These are phyloP conservation scores for Drosophila eohydei DNA, from an alignment of 2,888 invertebrate genomes.

Conservation along the genomic window DNA sequence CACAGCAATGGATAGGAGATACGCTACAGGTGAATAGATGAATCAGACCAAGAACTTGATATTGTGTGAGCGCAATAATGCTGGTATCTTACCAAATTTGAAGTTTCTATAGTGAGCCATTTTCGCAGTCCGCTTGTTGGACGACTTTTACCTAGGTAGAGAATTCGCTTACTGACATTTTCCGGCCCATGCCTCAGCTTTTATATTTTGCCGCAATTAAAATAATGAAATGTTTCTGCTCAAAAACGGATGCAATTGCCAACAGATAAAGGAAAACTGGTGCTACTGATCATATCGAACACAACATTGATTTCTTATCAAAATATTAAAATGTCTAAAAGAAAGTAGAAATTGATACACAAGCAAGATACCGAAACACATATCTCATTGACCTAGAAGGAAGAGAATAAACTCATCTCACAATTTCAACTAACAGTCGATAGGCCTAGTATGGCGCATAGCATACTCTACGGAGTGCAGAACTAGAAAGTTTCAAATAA, in stretches of 20 bases:
- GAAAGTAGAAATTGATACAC: neutral
- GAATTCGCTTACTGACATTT: slow-evolving; percentile 31
- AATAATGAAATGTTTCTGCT: slow-evolving; percentile 43
- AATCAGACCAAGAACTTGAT: neutral
- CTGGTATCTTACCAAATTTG: slow-evolving; percentile 25
- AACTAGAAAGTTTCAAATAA: neutral
- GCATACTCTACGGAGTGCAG: neutral
- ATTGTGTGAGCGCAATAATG: neutral
- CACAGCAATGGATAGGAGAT: slow-evolving; percentile 17
- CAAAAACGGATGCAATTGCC: slow-evolving; percentile 22
- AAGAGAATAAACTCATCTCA: too few species aligned
- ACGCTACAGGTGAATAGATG: slow-evolving; percentile 8
- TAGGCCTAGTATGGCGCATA: neutral
- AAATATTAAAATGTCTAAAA: slow-evolving; percentile 14
- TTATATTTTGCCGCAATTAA: slow-evolving; percentile 55
- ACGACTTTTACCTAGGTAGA: slow-evolving; percentile 32
- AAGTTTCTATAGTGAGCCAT: slow-evolving; percentile 24
- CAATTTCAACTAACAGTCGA: neutral
- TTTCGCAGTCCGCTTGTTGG: slow-evolving; percentile 12
- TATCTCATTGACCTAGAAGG: neutral
- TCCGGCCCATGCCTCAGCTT: slow-evolving; percentile 20
- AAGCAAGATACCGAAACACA: neutral
- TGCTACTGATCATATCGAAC: slow-evolving; percentile 40
- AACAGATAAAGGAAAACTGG: slow-evolving; percentile 27
- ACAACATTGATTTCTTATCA: slow-evolving; percentile 27